Evolutionary conservation across 2,888 invertebrate species (phyloP).

Genomic region (Drosophila gaucha): DNA sequence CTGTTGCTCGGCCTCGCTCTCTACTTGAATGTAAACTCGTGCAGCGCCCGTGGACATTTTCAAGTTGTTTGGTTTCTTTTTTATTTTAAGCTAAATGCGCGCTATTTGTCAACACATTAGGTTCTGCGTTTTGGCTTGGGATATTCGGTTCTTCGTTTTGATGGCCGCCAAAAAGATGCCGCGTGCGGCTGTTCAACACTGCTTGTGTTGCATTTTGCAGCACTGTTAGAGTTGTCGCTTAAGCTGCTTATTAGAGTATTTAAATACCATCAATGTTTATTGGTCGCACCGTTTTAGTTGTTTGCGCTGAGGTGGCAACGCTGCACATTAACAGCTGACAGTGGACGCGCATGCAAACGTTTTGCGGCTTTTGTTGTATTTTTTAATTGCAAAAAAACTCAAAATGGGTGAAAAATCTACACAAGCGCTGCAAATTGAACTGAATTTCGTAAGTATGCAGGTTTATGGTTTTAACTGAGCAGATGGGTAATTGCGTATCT

Average conservation of each 20-base stretch:
- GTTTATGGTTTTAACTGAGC: rapidly evolving
- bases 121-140: conserved; percentile 10
- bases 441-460: conserved; percentile 54
- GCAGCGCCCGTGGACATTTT: conserved; percentile 83
- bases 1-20: conserved; percentile 84
- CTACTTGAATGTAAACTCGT: conserved; percentile 84
- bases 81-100: conserved; percentile 13
- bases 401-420: conserved; percentile 56
- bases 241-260: not conserved
- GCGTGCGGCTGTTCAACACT: conserved; percentile 47
- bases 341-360: conserved; percentile 62
- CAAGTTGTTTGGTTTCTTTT: conserved; percentile 42
- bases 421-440: conserved; percentile 43
- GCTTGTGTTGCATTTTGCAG: conserved; percentile 3
- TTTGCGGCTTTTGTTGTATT: conserved; percentile 58
- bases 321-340: conserved; percentile 51
- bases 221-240: conserved; percentile 24
- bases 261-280: not conserved
- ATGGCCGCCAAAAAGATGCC: conserved; percentile 63
- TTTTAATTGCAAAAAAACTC: conserved; percentile 10
- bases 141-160: conserved; percentile 37
- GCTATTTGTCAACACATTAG: conserved; percentile 36
- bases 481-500: conserved; percentile 59
- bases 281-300: not conserved
- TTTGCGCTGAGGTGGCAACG: conserved; percentile 33